A percentile compares a stretch with the other conserved stretches of the same genome.
These are phyloP conservation scores for Trissolcus basalis DNA, from an alignment of 1,140 invertebrate species.

Conservation along the genomic window DNA sequence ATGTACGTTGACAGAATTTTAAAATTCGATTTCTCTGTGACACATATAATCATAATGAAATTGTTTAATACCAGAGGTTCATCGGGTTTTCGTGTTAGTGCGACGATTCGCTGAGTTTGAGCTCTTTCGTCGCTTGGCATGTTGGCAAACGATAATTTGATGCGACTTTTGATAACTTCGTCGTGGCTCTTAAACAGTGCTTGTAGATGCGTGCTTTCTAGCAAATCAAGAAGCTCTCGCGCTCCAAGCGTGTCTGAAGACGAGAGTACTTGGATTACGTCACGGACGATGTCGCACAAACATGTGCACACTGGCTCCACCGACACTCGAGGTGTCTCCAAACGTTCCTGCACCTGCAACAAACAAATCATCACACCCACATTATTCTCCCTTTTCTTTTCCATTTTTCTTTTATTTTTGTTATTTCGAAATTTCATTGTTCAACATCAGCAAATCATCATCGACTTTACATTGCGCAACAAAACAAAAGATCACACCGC, in stretches of 20 bases:
- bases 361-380: no score
- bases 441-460: no score
- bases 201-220: slow-evolving; percentile 67
- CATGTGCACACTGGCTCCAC: slow-evolving; percentile 68
- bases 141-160: slow-evolving; percentile 32
- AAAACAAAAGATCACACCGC: no score
- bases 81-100: slow-evolving; percentile 89
- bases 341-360: slow-evolving; percentile 70
- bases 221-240: slow-evolving; percentile 65
- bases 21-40: no score
- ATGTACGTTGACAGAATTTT: no score
- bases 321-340: slow-evolving; percentile 66
- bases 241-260: slow-evolving; percentile 59
- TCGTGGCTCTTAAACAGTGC: slow-evolving; percentile 83
- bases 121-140: slow-evolving; percentile 72
- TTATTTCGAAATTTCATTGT: no score
- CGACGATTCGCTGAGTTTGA: slow-evolving; percentile 87
- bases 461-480: no score
- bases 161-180: slow-evolving; percentile 77
- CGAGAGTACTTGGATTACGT: slow-evolving; percentile 63
- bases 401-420: background rate
- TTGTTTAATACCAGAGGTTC: slow-evolving; percentile 86
- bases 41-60: no score
- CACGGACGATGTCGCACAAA: slow-evolving; percentile 68
- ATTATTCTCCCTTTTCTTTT: background rate